Conservation (phyloP, 2,113 vertebrate species). For the Channa maculata region DNA sequence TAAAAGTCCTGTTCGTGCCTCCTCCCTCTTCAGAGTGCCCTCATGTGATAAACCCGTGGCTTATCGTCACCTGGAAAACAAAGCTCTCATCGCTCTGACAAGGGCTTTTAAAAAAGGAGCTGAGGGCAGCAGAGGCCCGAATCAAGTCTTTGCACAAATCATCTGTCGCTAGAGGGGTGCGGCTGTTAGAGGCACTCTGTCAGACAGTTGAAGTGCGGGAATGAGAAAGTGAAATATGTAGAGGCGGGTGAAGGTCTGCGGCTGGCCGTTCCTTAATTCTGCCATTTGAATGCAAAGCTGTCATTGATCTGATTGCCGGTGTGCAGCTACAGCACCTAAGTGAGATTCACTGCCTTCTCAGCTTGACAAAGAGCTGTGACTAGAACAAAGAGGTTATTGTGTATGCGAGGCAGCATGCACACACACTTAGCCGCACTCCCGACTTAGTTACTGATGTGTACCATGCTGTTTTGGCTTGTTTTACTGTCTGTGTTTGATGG, state of each 20-base stretch:
- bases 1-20: slow-evolving; percentile 38
- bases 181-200: slow-evolving; percentile 49
- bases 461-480: background rate
- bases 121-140: slow-evolving; percentile 29
- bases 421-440: background rate
- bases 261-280: slow-evolving; percentile 52
- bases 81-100: slow-evolving; percentile 57
- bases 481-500: slow-evolving; percentile 5
- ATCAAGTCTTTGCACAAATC: slow-evolving; percentile 65
- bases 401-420: slow-evolving; percentile 1
- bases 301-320: slow-evolving; percentile 58
- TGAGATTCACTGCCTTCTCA: slow-evolving; percentile 34
- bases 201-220: slow-evolving; percentile 27
- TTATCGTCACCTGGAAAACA: slow-evolving; percentile 47
- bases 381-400: background rate
- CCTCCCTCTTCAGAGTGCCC: slow-evolving; percentile 19
- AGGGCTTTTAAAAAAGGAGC: slow-evolving; percentile 51
- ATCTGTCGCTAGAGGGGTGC: slow-evolving; percentile 46
- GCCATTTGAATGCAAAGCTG: slow-evolving; percentile 67
- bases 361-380: slow-evolving; percentile 9
- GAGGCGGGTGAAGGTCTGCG: slow-evolving; percentile 18
- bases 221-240: slow-evolving; percentile 60
- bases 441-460: background rate
- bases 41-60: slow-evolving; percentile 52
- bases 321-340: slow-evolving; percentile 26